phyloP scores from a whole-genome alignment of 2,797 vertebrate genomes.

The Adrianichthys oophorus region DNA sequence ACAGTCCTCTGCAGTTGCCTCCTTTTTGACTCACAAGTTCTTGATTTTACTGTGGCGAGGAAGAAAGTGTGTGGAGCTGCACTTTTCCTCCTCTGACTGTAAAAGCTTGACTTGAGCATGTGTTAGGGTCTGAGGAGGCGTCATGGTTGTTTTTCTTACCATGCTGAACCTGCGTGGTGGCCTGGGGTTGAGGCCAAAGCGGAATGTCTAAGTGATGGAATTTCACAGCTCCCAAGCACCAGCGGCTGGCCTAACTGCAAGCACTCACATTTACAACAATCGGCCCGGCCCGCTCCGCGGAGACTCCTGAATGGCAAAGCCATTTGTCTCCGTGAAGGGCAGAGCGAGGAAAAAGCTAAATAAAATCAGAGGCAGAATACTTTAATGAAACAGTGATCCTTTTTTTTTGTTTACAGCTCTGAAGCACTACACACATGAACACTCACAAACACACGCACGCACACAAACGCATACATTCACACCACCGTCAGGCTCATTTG shows the following conservation, averaged over 20 bases:
- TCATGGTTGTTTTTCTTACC: conserved; percentile 20
- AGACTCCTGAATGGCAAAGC: conserved; percentile 82
- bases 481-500: conserved; percentile 82
- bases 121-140: conserved; percentile 12
- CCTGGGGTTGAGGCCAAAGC: conserved; percentile 70
- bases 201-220: conserved; percentile 80
- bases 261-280: conserved; percentile 80
- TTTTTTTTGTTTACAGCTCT: conserved; percentile 86
- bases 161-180: conserved; percentile 37
- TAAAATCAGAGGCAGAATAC: conserved; percentile 69
- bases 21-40: conserved; percentile 57
- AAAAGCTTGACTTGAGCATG: conserved; percentile 23
- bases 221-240: conserved; percentile 73
- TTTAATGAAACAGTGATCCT: conserved; percentile 62
- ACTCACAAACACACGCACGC: conserved; percentile 6
- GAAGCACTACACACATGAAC: conserved; percentile 52
- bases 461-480: conserved; percentile 52
- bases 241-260: conserved; percentile 62
- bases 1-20: conserved; percentile 65
- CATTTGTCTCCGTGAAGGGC: conserved; percentile 83
- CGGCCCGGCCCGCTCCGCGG: conserved; percentile 61
- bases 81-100: conserved; percentile 16
- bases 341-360: conserved; percentile 66
- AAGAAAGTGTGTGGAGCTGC: conserved; percentile 25
- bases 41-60: conserved; percentile 53